Conservation (phyloP, 2,113 vertebrate genomes). For the Myrmecobius fasciatus region DNA sequence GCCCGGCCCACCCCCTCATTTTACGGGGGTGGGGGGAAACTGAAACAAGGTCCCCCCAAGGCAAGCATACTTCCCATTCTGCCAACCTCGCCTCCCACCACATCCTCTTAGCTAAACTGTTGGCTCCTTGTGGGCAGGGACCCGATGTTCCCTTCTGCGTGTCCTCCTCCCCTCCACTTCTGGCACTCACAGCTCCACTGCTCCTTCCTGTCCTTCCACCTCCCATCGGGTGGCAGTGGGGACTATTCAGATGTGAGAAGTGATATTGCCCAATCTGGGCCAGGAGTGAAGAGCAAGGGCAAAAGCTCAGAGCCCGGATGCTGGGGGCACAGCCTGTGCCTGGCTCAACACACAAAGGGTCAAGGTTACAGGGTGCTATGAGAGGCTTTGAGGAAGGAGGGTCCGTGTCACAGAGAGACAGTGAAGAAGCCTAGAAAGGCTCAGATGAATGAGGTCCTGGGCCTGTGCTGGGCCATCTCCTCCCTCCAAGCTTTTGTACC, state of each 20-base stretch:
- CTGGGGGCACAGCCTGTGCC: neutral
- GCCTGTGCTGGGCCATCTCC: neutral
- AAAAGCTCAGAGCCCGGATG: neutral
- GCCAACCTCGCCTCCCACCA: neutral
- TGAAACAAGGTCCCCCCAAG: slow-evolving; percentile 4
- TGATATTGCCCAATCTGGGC: no score
- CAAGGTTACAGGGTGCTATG: no score
- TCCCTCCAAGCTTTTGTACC: neutral
- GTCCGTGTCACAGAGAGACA: neutral
- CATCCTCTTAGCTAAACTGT: neutral
- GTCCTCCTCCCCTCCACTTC: neutral
- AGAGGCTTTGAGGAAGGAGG: no score
- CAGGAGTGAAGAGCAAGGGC: neutral
- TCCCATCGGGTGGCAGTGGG: neutral
- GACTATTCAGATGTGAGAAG: neutral
- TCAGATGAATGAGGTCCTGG: neutral
- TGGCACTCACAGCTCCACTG: neutral
- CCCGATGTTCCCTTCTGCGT: neutral
- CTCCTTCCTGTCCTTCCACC: neutral
- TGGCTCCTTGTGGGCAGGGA: neutral
- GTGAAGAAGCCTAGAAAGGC: neutral
- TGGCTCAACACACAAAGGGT: neutral
- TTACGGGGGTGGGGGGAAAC: neutral
- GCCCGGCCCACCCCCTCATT: neutral
- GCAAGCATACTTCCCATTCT: neutral